Percentiles rank a stretch among this genome's conserved stretches.
These are phyloP conservation scores for Autographa gamma DNA, from an alignment of 2,888 invertebrate species.

Conservation along the genomic window DNA sequence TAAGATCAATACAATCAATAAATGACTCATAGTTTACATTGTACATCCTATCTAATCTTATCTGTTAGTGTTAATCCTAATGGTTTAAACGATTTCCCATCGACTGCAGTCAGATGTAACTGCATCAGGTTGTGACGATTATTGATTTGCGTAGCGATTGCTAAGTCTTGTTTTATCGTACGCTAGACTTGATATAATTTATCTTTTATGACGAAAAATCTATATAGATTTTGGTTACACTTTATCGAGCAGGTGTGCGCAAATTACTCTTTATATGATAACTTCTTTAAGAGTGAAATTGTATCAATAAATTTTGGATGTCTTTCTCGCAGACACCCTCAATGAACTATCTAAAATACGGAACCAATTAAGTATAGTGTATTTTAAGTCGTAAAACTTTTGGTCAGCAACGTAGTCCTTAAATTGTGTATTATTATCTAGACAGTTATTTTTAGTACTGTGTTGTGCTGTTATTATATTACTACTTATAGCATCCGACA, in stretches of 20 bases:
- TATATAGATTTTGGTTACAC: conserved; percentile 20
- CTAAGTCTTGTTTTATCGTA: conserved; percentile 10
- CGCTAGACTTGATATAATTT: conserved; percentile 14
- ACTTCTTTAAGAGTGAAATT: not conserved
- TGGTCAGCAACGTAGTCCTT: no score
- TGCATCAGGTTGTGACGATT: not conserved
- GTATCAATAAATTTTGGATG: not conserved
- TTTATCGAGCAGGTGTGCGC: conserved; percentile 34
- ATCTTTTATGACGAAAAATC: conserved; percentile 22
- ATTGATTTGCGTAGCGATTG: conserved; percentile 5
- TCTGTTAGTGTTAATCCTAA: conserved; percentile 13
- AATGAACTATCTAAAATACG: no score
- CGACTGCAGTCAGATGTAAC: conserved; percentile 6
- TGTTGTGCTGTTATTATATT: not conserved
- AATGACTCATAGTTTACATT: conserved; percentile 19
- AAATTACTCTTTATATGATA: conserved; percentile 24
- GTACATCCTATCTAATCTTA: conserved; percentile 27
- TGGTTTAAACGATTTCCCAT: conserved; percentile 10
- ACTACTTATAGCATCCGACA: not conserved
- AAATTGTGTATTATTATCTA: no score
- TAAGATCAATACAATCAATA: conserved; percentile 26
- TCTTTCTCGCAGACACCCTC: no score
- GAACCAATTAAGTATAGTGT: no score
- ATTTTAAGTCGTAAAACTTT: no score
- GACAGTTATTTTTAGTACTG: no score